phyloP scores from a whole-genome alignment of 2,797 vertebrate species.

The Coreius guichenoti region DNA sequence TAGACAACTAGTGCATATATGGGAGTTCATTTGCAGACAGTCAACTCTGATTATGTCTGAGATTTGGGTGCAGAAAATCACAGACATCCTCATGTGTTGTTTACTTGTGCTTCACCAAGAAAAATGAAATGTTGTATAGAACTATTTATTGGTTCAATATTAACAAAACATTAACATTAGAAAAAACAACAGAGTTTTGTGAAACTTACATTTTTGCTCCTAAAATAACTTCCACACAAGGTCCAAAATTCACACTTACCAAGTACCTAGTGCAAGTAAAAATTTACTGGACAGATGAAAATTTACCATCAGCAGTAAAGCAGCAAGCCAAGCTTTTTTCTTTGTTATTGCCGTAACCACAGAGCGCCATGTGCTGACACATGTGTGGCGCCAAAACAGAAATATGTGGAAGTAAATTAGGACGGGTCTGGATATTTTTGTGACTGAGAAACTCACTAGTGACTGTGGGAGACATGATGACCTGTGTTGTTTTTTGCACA shows the following conservation, averaged over 20 bases:
- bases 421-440: not conserved
- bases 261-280: not conserved
- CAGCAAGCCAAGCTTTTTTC: not conserved
- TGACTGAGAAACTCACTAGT: conserved; percentile 16
- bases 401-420: not conserved
- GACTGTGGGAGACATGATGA: conserved; percentile 12
- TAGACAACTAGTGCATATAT: not conserved
- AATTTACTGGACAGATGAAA: not conserved
- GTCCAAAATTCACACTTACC: not conserved
- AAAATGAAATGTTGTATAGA: not conserved
- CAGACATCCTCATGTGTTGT: not conserved
- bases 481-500: not conserved
- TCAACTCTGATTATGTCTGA: not conserved
- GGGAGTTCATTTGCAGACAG: not conserved
- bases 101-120: not conserved
- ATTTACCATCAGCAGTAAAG: conserved; percentile 27
- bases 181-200: not conserved
- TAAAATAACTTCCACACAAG: not conserved
- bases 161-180: not conserved
- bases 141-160: conserved; percentile 7
- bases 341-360: not conserved
- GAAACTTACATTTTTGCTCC: not conserved
- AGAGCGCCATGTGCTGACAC: conserved; percentile 13
- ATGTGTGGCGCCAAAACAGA: not conserved
- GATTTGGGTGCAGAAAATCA: not conserved